A percentile compares a stretch with the other conserved stretches of the same genome.
Evolutionary conservation across 2,888 invertebrate species (phyloP).

Genomic region (Cryptocephalus primarius): DNA sequence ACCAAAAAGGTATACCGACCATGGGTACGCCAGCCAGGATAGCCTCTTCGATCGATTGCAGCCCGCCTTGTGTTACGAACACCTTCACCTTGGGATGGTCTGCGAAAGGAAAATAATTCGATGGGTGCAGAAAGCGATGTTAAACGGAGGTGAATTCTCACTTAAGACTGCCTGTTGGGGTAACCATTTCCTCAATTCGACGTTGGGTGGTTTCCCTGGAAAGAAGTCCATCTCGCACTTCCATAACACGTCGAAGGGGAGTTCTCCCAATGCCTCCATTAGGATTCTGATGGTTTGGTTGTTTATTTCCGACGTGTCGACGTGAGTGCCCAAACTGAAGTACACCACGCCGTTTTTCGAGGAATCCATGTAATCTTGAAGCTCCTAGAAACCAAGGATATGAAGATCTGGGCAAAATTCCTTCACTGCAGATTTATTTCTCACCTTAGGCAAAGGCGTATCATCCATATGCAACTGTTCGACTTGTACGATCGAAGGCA

Average conservation of each 20-base stretch:
- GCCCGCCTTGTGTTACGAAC: conserved; percentile 24
- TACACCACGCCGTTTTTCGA: conserved; percentile 31
- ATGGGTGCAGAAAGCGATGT: background rate
- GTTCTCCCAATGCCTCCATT: conserved; percentile 28
- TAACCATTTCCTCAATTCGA: conserved; percentile 37
- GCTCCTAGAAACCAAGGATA: conserved; percentile 21
- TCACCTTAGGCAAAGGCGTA: background rate
- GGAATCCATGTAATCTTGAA: conserved; percentile 28
- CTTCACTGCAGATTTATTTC: too few relatives aligned
- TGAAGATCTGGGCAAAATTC: too few relatives aligned
- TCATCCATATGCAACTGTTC: background rate
- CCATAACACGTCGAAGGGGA: conserved; percentile 36
- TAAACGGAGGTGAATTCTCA: conserved; percentile 11
- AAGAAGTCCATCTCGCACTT: conserved; percentile 34
- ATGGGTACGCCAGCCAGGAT: conserved; percentile 21
- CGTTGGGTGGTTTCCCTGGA: conserved; percentile 27
- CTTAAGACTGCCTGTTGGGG: conserved; percentile 39
- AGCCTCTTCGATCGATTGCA: conserved; percentile 26
- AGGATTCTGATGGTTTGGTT: conserved; percentile 24
- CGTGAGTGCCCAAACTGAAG: conserved; percentile 36
- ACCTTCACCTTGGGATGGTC: conserved; percentile 25
- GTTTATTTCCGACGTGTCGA: conserved; percentile 30
- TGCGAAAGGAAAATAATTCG: conserved; percentile 5
- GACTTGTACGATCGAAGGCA: background rate
- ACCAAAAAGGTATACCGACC: conserved; percentile 24